Base-by-base conservation (phyloP, 2,113 vertebrate species). In the Bos indicus region DNA sequence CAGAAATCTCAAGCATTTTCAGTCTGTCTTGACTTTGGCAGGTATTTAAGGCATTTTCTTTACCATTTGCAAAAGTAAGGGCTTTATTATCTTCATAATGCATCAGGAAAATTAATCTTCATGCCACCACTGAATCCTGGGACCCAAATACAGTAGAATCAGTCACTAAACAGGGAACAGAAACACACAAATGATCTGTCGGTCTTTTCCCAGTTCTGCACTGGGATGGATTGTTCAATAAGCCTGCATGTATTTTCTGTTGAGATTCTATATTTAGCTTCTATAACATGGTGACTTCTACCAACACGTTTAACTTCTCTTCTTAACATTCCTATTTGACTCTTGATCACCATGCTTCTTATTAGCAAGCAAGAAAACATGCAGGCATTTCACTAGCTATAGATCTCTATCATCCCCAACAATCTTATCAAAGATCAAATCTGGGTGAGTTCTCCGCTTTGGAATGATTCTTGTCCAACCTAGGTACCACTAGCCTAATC, bases 51-150 rank as follows among this genome's bases (percentile, higher is more conserved):
- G 36, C 56, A 90, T 89, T 94, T 96, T 92, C 13, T 88, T 88
- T 78, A 93, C 64, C 33, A 91, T 88, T 96, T 92, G 17, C 60
- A 91, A 80, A 95, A 90, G 88, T 59, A 95, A 77, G 51, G 59
- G 1, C 40, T 91, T 12, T 88, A 28, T 94, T 93, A 80, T 93
- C 56, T 95, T 94, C 43, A 87, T 52, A 59, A 77, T 33, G 54
- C 23, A 88, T 94, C 16, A 90, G 14, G 14, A 94, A 36, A 94
- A 48, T 60, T 57, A 91, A 91, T 51, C 11, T 52, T 87, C 62
- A 71, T 52, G 13, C n/a, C 43, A 40, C 81, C 46, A 48, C 17
- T 46, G 74, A 94, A 48, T 87, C 64, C 64, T 91, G 5, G 25
- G 54, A 5, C n/a, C 48, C 67, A 98, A 87, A 48, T 25, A 77